These are phyloP conservation scores for Lethenteron camtschaticum DNA, from an alignment of 2,113 vertebrate genomes.

Conservation along the genomic window DNA sequence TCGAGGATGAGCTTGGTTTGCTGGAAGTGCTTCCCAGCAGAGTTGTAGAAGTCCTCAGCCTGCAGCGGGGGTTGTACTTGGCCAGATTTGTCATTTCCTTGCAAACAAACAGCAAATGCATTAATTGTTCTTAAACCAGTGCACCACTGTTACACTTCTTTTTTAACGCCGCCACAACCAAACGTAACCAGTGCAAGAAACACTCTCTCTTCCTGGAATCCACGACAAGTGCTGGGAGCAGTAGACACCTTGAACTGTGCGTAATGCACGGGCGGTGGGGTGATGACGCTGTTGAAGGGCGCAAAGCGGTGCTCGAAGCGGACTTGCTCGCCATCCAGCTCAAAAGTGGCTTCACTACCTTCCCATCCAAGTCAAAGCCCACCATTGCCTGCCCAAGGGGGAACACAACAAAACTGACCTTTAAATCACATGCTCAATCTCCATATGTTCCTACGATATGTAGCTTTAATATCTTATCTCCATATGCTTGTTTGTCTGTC, in stretches of 20 bases:
- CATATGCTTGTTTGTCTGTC: neutral
- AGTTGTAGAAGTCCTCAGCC: constrained; percentile 79
- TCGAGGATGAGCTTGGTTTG: constrained; percentile 94
- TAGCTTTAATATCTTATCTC: neutral
- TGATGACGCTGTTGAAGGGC: constrained; percentile 93
- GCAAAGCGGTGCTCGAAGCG: constrained; percentile 94
- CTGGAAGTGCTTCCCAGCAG: constrained; percentile 96
- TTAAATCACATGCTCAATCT: neutral
- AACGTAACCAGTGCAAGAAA: no score
- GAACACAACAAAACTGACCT: neutral
- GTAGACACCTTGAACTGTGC: constrained; percentile 75
- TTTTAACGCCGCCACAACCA: no score
- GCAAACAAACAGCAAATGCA: constrained; percentile 7
- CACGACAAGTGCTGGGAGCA: no score
- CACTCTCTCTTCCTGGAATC: no score
- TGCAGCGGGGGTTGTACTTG: constrained; percentile 84
- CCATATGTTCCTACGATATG: neutral
- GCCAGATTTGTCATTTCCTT: constrained; percentile 98
- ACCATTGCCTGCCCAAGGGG: constrained; percentile 59
- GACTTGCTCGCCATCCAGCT: constrained; percentile 89
- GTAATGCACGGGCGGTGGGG: constrained; percentile 85
- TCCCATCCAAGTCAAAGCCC: constrained; percentile 90
- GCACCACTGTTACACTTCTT: no score
- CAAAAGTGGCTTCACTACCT: constrained; percentile 90
- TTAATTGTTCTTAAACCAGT: neutral